These are phyloP conservation scores for Pelobates fuscus DNA, from an alignment of 2,113 vertebrate genomes.

Conservation along the genomic window DNA sequence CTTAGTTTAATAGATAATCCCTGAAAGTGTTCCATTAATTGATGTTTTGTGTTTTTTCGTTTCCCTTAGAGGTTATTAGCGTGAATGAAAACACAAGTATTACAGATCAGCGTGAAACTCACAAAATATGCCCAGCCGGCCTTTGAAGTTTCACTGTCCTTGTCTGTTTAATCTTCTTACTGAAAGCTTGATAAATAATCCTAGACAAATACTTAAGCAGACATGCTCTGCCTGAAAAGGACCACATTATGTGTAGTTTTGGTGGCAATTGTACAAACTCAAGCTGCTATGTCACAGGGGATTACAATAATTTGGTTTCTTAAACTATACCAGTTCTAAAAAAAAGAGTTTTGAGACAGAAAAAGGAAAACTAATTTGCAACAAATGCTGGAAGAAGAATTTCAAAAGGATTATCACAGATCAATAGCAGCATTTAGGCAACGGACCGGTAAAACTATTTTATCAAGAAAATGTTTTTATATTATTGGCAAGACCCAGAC, in stretches of 20 bases:
- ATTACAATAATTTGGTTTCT: background rate
- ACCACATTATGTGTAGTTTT: constrained; percentile 23
- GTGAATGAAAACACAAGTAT: constrained; percentile 48
- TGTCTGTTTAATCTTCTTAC: constrained; percentile 71
- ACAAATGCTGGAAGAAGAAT: constrained; percentile 24
- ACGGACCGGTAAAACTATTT: constrained; percentile 19
- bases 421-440: constrained; percentile 45
- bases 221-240: constrained; percentile 27
- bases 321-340: background rate
- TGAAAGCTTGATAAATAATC: constrained; percentile 61
- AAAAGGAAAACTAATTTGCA: constrained; percentile 36
- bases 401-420: constrained; percentile 45
- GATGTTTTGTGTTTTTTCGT: constrained; percentile 18
- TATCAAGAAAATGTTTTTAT: background rate
- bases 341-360: background rate
- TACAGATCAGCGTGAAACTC: constrained; percentile 47
- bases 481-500: too few species aligned
- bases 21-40: too few species aligned
- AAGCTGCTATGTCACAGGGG: background rate
- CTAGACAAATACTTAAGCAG: constrained; percentile 59
- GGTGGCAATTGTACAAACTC: background rate
- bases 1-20: too few species aligned
- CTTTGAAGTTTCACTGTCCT: constrained; percentile 64
- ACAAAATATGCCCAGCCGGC: constrained; percentile 43
- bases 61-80: constrained; percentile 52